These are phyloP conservation scores for Graphium colonna DNA, from an alignment of 2,888 invertebrate species.

Conservation along the genomic window DNA sequence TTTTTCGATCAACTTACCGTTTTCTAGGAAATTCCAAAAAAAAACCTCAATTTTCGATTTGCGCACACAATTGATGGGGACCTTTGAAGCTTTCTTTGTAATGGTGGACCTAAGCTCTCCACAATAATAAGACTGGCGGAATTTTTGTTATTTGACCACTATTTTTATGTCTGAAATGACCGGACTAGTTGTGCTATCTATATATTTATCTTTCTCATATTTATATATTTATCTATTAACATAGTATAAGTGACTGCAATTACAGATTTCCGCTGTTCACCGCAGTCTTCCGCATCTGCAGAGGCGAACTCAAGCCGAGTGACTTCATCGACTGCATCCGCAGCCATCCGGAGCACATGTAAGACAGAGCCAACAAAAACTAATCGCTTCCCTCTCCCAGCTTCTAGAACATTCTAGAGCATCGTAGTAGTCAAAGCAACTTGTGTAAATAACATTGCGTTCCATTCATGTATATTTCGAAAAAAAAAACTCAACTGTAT, in stretches of 20 bases:
- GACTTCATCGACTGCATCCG: constrained; percentile 95
- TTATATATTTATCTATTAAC: too few species aligned
- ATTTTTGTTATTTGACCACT: too few species aligned
- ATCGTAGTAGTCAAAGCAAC: constrained; percentile 23
- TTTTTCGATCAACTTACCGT: too few species aligned
- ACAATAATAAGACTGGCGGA: too few species aligned
- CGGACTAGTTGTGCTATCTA: too few species aligned
- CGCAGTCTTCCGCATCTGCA: constrained; percentile 96
- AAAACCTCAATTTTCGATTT: too few species aligned
- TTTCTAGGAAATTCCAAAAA: too few species aligned
- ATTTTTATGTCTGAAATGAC: too few species aligned
- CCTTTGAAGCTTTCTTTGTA: too few species aligned
- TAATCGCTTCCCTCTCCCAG: constrained; percentile 19
- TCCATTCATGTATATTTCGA: constrained; percentile 16
- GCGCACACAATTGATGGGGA: too few species aligned
- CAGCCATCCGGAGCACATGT: constrained; percentile 98
- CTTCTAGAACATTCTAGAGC: constrained; percentile 38
- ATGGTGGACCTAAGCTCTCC: too few species aligned
- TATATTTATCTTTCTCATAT: too few species aligned
- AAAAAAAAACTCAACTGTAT: constrained; percentile 31
- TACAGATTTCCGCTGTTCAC: constrained; percentile 97
- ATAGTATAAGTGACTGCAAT: constrained; percentile 31
- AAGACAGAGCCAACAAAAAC: constrained; percentile 65
- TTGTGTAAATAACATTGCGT: constrained; percentile 27
- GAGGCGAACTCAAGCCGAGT: constrained; percentile 86